Conservation (phyloP, 2,888 invertebrate genomes). For the Luperina testacea region DNA sequence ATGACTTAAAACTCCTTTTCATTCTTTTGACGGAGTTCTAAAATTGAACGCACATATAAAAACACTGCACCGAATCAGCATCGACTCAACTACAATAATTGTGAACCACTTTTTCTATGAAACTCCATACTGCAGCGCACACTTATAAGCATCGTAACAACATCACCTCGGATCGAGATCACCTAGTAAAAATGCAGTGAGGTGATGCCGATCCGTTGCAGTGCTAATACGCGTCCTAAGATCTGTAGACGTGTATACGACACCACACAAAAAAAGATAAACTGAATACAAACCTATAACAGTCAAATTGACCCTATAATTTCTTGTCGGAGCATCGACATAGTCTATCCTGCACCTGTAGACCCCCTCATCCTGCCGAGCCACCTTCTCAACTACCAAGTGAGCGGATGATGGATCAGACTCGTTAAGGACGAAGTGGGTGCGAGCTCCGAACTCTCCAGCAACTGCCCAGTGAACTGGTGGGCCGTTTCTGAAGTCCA, state of each 20-base stretch:
- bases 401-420: constrained; percentile 93
- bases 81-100: too few relatives aligned
- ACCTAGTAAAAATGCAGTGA: neutral
- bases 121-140: too few relatives aligned
- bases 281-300: constrained; percentile 93
- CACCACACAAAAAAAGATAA: neutral
- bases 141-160: neutral
- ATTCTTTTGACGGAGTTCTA: neutral
- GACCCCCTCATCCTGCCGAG: constrained; percentile 94
- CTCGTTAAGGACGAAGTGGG: constrained; percentile 93
- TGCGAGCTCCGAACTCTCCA: constrained; percentile 93
- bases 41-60: too few relatives aligned
- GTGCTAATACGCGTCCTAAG: too few relatives aligned
- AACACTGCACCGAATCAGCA: too few relatives aligned
- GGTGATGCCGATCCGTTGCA: neutral
- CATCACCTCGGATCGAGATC: neutral
- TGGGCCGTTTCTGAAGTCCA: constrained; percentile 94
- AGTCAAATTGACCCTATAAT: constrained; percentile 95
- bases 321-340: constrained; percentile 96
- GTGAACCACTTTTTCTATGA: too few relatives aligned
- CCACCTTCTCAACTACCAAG: constrained; percentile 93
- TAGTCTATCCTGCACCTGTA: constrained; percentile 97
- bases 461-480: constrained; percentile 94
- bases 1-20: neutral
- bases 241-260: neutral